Percentiles rank a stretch among this genome's conserved stretches.
Evolutionary conservation across 1,140 invertebrate species (phyloP).

Genomic region (Nymphalis io): DNA sequence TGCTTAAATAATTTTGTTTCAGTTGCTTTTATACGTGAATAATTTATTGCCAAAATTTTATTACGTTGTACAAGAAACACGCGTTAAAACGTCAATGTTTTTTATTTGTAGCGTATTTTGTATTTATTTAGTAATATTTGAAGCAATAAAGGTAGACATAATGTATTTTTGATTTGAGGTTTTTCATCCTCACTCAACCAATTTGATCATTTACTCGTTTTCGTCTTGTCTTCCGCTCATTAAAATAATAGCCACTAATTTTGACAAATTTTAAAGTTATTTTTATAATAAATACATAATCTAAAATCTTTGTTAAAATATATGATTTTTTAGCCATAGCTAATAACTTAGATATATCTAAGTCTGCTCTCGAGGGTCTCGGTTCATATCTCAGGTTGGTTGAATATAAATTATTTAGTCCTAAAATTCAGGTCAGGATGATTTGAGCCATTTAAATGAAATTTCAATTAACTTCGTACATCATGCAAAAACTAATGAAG

Average conservation of each 20-base stretch:
- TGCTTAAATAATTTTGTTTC: neutral
- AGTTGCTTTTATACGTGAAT: neutral
- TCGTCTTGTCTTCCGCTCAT: slow-evolving; percentile 4
- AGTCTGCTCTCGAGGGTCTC: too few species aligned
- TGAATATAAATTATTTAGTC: too few species aligned
- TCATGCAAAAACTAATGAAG: too few species aligned
- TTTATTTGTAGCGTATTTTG: neutral
- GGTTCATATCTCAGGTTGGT: too few species aligned
- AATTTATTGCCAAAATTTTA: slow-evolving; percentile 2
- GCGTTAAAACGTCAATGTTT: neutral
- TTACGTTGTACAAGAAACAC: neutral
- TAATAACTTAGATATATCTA: too few species aligned
- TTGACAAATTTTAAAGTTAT: too few species aligned
- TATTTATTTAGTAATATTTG: slow-evolving; percentile 2
- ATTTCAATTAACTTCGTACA: too few species aligned
- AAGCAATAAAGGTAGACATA: neutral
- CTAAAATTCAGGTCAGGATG: too few species aligned
- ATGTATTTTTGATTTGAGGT: slow-evolving; percentile 15
- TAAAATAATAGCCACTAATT: neutral
- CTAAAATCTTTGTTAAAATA: too few species aligned
- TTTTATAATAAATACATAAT: too few species aligned
- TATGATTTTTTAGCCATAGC: too few species aligned
- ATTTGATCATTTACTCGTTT: slow-evolving; percentile 10
- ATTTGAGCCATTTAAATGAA: too few species aligned
- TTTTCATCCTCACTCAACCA: neutral